Evolutionary conservation across 2,797 vertebrate genomes (phyloP).

Genomic region (Muscicapa striata): DNA sequence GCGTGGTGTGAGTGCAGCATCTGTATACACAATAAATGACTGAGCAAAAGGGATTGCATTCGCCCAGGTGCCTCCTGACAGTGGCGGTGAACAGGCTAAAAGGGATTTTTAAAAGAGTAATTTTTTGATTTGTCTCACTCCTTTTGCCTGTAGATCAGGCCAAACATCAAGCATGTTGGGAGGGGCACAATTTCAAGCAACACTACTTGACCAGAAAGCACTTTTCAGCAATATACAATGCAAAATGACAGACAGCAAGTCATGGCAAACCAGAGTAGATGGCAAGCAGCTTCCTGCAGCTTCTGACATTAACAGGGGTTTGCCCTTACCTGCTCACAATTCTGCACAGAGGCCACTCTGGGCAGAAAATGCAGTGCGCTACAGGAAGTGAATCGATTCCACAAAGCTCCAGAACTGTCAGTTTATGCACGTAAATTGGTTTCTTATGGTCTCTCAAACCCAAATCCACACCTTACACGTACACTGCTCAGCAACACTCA

Average conservation of each 20-base stretch:
- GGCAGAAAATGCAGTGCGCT: conserved; percentile 24
- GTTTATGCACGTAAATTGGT: background rate
- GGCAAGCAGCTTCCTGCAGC: conserved; percentile 65
- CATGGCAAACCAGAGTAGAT: conserved; percentile 45
- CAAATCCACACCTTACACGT: background rate
- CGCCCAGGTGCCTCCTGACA: conserved; percentile 75
- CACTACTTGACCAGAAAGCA: conserved; percentile 70
- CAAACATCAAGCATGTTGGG: conserved; percentile 87
- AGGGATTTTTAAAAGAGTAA: conserved; percentile 76
- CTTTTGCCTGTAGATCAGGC: conserved; percentile 86
- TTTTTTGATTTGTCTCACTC: conserved; percentile 81
- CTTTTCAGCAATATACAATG: conserved; percentile 67
- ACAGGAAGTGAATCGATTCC: conserved; percentile 26
- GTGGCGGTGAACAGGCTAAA: conserved; percentile 72
- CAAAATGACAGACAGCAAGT: conserved; percentile 64
- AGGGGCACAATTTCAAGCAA: conserved; percentile 85
- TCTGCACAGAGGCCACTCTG: conserved; percentile 26
- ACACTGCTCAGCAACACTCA: background rate
- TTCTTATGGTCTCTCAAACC: conserved; percentile 17
- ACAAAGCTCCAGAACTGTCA: conserved; percentile 48
- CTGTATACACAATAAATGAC: background rate
- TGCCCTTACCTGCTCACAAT: conserved; percentile 49
- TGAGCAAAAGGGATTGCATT: background rate
- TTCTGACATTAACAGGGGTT: conserved; percentile 16
- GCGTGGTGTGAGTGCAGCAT: conserved; percentile 39